A percentile compares a stretch with the other conserved stretches of the same genome.
phyloP scores from a whole-genome alignment of 2,113 vertebrate species.

The Tapirus terrestris region DNA sequence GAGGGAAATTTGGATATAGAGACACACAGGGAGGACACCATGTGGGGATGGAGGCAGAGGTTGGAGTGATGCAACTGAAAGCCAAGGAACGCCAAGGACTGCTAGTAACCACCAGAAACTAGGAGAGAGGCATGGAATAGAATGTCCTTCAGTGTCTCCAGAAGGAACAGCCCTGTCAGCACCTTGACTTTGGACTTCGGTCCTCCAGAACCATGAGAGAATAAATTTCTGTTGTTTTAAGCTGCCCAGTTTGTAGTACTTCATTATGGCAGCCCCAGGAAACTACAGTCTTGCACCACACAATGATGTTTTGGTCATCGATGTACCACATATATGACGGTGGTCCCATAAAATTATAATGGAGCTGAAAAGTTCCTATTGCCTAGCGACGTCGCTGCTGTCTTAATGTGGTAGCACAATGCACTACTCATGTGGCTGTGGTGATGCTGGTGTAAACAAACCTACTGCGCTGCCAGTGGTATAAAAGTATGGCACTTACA shows the following conservation, averaged over 20 bases:
- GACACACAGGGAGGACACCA: not conserved
- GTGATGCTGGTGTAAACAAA: too few relatives aligned
- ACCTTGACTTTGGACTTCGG: not conserved
- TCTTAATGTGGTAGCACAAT: too few relatives aligned
- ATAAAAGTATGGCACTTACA: too few relatives aligned
- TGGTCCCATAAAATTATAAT: too few relatives aligned
- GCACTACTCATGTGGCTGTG: too few relatives aligned
- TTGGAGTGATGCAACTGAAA: not conserved
- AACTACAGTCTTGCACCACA: not conserved
- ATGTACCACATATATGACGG: too few relatives aligned
- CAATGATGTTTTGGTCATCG: too few relatives aligned
- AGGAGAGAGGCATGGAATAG: not conserved
- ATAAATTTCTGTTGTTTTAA: not conserved
- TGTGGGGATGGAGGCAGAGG: not conserved
- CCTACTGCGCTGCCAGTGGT: too few relatives aligned
- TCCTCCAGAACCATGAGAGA: not conserved
- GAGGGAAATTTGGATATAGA: not conserved
- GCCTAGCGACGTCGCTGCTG: too few relatives aligned
- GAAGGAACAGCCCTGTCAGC: not conserved
- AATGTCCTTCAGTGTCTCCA: not conserved
- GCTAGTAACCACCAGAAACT: not conserved
- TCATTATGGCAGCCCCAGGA: not conserved
- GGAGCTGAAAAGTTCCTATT: too few relatives aligned
- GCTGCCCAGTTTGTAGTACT: not conserved
- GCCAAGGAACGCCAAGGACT: not conserved